phyloP scores from a whole-genome alignment of 2,113 vertebrate species.

The Elgaria multicarinata region DNA sequence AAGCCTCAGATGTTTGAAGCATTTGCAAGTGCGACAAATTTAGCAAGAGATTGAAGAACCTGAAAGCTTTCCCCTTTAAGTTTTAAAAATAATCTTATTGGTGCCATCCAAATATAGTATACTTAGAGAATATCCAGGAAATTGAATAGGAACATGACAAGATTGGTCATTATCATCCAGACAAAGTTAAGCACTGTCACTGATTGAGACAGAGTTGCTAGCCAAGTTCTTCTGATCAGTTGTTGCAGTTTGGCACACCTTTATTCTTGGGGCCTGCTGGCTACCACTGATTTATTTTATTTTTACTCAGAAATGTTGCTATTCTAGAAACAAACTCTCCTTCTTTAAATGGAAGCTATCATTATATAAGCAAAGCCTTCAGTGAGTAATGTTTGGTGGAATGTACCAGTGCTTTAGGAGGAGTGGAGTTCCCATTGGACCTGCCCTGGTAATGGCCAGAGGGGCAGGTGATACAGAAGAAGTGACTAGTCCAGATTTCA shows the following conservation, averaged over 20 bases:
- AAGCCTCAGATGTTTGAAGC: background rate
- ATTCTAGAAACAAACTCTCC: too few species aligned
- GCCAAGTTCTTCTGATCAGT: background rate
- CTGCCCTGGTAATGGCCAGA: too few species aligned
- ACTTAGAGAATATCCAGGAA: background rate
- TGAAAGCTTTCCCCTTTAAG: background rate
- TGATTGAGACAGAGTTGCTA: background rate
- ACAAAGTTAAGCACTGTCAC: background rate
- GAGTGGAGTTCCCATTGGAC: too few species aligned
- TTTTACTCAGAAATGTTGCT: too few species aligned
- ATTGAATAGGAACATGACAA: background rate
- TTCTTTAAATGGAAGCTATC: too few species aligned
- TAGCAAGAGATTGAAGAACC: conserved; percentile 3
- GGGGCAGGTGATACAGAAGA: background rate
- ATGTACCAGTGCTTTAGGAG: too few species aligned
- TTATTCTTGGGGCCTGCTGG: too few species aligned
- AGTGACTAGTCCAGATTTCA: background rate
- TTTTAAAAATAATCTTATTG: background rate
- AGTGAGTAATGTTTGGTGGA: too few species aligned
- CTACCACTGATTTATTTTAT: too few species aligned
- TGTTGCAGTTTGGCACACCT: too few species aligned
- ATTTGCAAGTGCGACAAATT: background rate
- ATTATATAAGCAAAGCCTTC: too few species aligned
- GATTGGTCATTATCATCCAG: background rate
- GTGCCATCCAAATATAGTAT: background rate